A percentile compares a stretch with the other conserved stretches of the same genome.
Evolutionary conservation across 1,140 invertebrate species (phyloP).

Genomic region (Zaprionus nigranus): DNA sequence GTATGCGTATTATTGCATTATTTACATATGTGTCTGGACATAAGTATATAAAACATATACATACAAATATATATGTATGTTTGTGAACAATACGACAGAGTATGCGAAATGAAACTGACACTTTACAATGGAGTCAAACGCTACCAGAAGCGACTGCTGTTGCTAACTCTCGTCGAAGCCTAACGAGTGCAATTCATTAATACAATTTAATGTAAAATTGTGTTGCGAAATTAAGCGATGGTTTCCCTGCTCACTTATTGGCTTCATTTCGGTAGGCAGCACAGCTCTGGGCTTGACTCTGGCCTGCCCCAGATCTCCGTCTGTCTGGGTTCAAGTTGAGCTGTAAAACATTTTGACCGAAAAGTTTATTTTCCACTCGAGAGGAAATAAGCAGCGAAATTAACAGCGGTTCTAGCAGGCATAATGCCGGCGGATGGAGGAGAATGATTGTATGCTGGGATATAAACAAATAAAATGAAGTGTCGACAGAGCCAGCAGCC

Average conservation of each 20-base stretch:
- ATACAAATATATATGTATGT: not conserved
- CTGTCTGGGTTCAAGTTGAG: constrained; percentile 9
- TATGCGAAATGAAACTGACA: not conserved
- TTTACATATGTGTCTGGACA: constrained; percentile 39
- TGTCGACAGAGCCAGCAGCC: constrained; percentile 33
- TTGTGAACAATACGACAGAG: not conserved
- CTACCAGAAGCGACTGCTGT: constrained; percentile 29
- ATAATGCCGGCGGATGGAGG: not conserved
- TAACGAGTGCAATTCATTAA: constrained; percentile 56
- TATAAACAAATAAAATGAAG: constrained; percentile 64
- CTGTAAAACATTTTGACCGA: constrained; percentile 19
- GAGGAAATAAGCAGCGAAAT: constrained; percentile 35
- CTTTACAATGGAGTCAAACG: constrained; percentile 1
- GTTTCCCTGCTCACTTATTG: constrained; percentile 31
- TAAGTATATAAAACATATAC: no score
- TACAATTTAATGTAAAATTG: constrained; percentile 56
- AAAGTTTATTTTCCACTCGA: constrained; percentile 53
- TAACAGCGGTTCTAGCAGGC: constrained; percentile 28
- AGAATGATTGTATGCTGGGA: constrained; percentile 28
- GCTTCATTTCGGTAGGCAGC: not conserved
- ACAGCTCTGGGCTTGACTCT: not conserved
- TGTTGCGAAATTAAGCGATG: constrained; percentile 32
- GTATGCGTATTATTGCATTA: constrained; percentile 20
- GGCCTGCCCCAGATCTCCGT: not conserved
- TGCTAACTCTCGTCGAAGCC: constrained; percentile 19